Evolutionary conservation across 2,888 invertebrate genomes (phyloP).

Genomic region (Archips crataeganus): DNA sequence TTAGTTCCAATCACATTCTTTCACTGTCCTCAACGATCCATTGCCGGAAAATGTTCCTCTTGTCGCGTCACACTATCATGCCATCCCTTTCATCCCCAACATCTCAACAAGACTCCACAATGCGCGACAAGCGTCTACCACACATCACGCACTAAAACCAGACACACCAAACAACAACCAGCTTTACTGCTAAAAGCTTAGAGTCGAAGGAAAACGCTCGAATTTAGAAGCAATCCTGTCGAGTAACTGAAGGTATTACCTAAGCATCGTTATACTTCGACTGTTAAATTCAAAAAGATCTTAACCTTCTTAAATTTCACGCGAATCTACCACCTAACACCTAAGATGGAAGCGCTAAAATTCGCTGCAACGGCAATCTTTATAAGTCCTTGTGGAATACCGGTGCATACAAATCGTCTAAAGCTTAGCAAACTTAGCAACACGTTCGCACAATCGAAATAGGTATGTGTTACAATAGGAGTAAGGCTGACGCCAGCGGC

Average conservation of each 20-base stretch:
- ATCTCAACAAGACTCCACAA: slow-evolving; percentile 34
- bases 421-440: slow-evolving; percentile 60
- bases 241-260: slow-evolving; percentile 63
- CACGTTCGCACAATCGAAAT: slow-evolving; percentile 60
- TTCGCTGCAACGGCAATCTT: neutral
- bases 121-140: slow-evolving; percentile 13
- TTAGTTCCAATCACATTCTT: neutral
- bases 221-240: slow-evolving; percentile 60
- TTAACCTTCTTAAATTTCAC: slow-evolving; percentile 11
- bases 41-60: slow-evolving; percentile 17
- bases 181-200: neutral
- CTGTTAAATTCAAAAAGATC: slow-evolving; percentile 35
- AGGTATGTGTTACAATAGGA: slow-evolving; percentile 57
- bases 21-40: slow-evolving; percentile 3
- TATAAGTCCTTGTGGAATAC: slow-evolving; percentile 30
- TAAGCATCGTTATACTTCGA: slow-evolving; percentile 64
- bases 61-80: slow-evolving; percentile 19
- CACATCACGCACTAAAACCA: slow-evolving; percentile 16
- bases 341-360: neutral
- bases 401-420: slow-evolving; percentile 55
- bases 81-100: slow-evolving; percentile 30
- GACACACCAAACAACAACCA: neutral
- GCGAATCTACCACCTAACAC: slow-evolving; percentile 17
- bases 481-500: slow-evolving; percentile 56
- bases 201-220: neutral